Evolutionary conservation across 2,113 vertebrate species (phyloP), one percentile per base, ranked within the genome.

Genomic region (Lepus timidus): DNA sequence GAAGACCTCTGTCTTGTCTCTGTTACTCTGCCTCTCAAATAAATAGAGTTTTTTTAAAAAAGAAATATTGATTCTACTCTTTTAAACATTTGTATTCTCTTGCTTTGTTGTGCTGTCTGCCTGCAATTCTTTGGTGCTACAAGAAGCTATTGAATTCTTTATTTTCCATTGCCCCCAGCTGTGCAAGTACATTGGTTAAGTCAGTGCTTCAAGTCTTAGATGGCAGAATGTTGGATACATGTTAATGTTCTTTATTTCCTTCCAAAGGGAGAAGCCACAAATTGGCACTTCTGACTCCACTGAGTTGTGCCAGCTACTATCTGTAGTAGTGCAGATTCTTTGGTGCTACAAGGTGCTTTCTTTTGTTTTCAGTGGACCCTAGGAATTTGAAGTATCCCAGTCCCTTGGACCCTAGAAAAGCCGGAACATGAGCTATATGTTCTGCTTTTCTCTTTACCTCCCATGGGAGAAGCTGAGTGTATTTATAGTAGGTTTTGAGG

Each of bases 171-270:
- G 16, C 2, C 9, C 11, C 33, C 61, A 49, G 74, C 9, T 33
- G 49, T 65, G n/a, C 67, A 90, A 91, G 44, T 91, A 81, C 73
- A 67, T 51, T 81, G 55, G 1, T 73, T 73, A 61, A 91, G 33
- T 86, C 25, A 49, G 29, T 25, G 22, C 51, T 91, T 27, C 68
- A 65, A 52, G 19, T 70, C 70, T 80, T 23, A 16, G n/a, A 33
- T 65, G 55, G 16, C 74, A 80, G 86, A 89, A 33, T 81, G 33
- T 90, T 91, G 31, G 88, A 23, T 73, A 2, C 44, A 51, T 1
- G 3, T 85, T 79, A n/a, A 39, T 3, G 11, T 58, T 23, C 58
- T 88, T 14, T 23, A 65, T 71, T 75, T 80, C 20, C 33, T 31
- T 91, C 58, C 67, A 20, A 58, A 88, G 29, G 29, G 65, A 71